Percentiles rank a stretch among this genome's conserved stretches.
Conservation (phyloP, 1,140 invertebrate genomes). For the Panagrolaimus sp. region DNA sequence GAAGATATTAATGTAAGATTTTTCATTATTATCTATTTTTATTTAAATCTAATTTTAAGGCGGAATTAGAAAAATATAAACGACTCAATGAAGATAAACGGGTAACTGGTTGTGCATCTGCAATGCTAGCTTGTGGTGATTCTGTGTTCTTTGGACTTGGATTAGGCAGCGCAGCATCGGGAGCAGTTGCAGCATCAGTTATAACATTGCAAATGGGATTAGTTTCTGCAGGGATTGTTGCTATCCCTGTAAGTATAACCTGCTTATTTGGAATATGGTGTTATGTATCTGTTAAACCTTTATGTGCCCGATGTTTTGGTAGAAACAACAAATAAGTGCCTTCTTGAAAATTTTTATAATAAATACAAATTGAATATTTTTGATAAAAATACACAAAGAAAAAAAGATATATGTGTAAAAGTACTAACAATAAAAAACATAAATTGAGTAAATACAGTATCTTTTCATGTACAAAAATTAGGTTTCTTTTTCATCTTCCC, state of each 20-base stretch:
- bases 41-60: constrained; percentile 45
- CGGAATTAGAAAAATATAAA: constrained; percentile 56
- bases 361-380: no score
- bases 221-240: constrained; percentile 42
- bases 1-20: constrained; percentile 54
- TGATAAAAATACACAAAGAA: no score
- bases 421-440: no score
- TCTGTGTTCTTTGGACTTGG: constrained; percentile 54
- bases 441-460: no score
- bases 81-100: constrained; percentile 52
- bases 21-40: no score
- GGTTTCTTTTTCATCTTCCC: no score
- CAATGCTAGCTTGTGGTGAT: constrained; percentile 54
- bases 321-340: no score
- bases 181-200: constrained; percentile 39
- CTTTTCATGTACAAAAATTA: no score
- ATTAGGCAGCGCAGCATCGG: constrained; percentile 50
- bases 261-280: constrained; percentile 41
- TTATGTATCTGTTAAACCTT: no score
- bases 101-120: constrained; percentile 57
- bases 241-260: constrained; percentile 39
- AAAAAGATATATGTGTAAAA: no score
- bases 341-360: no score
- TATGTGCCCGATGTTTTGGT: no score
- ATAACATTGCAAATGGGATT: constrained; percentile 43